Percentiles rank a stretch among this genome's conserved stretches.
Evolutionary conservation across 2,113 vertebrate genomes (phyloP).

Genomic region (Gnathonemus longibarbis): DNA sequence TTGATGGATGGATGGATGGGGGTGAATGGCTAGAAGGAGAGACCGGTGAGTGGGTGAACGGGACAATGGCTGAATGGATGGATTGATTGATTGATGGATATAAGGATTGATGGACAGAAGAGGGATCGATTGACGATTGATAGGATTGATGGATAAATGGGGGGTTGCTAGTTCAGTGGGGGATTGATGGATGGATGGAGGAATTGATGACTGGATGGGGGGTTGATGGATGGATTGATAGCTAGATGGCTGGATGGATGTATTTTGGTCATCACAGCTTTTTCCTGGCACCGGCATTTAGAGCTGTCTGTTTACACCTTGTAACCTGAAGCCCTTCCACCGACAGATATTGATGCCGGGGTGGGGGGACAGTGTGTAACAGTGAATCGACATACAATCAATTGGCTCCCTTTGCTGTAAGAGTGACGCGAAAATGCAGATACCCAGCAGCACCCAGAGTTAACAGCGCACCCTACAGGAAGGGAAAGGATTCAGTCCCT

Average conservation of each 20-base stretch:
- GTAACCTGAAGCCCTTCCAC: not conserved
- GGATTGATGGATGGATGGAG: not conserved
- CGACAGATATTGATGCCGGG: not conserved
- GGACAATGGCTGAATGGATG: not conserved
- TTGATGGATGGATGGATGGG: not conserved
- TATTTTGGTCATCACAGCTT: not conserved
- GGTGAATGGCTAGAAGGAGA: not conserved
- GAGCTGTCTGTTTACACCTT: not conserved
- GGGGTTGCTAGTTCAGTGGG: too few relatives aligned
- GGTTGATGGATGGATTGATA: not conserved
- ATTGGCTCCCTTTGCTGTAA: not conserved
- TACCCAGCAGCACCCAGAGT: not conserved
- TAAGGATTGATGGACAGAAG: not conserved
- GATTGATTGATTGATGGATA: not conserved
- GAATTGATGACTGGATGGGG: not conserved
- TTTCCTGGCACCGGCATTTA: not conserved
- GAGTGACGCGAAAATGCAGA: not conserved
- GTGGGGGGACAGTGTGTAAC: not conserved
- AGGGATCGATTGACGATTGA: not conserved
- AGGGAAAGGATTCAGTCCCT: not conserved
- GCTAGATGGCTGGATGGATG: not conserved
- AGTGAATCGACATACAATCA: not conserved
- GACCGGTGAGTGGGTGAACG: not conserved
- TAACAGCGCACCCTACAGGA: not conserved
- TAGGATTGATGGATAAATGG: not conserved